Conservation (phyloP, 1,140 invertebrate genomes). For the Galleria mellonella region DNA sequence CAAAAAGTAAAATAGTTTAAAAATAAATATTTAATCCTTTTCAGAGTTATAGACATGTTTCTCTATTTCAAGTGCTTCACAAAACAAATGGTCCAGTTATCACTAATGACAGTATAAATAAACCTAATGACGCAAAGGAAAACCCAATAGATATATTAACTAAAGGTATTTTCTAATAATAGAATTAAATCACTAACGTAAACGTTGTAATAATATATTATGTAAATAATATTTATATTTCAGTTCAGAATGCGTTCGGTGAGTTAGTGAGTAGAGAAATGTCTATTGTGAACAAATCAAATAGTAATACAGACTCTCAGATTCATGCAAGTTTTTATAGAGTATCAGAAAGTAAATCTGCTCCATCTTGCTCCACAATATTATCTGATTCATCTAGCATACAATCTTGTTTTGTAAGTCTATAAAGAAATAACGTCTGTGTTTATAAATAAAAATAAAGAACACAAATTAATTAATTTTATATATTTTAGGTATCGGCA, state of each 20-base stretch:
- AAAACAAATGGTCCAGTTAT: slow-evolving; percentile 38
- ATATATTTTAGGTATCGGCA: too few relatives aligned
- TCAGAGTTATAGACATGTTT: slow-evolving; percentile 48
- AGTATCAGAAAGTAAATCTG: slow-evolving; percentile 18
- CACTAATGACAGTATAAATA: slow-evolving; percentile 12
- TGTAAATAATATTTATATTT: slow-evolving; percentile 13
- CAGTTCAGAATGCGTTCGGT: slow-evolving; percentile 50
- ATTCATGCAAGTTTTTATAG: slow-evolving; percentile 36
- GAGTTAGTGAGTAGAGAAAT: slow-evolving; percentile 49
- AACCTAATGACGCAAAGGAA: slow-evolving; percentile 22
- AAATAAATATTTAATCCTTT: slow-evolving; percentile 11
- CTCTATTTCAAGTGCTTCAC: slow-evolving; percentile 55
- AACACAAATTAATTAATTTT: too few relatives aligned
- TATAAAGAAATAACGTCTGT: too few relatives aligned
- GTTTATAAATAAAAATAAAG: too few relatives aligned
- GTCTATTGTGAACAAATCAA: slow-evolving; percentile 28
- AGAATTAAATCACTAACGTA: background rate
- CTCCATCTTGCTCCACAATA: slow-evolving; percentile 20
- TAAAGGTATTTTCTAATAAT: slow-evolving; percentile 35
- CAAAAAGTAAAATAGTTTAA: background rate
- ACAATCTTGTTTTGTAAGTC: slow-evolving; percentile 28
- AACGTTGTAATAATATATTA: too few relatives aligned
- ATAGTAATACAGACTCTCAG: slow-evolving; percentile 7
- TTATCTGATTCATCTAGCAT: slow-evolving; percentile 19
- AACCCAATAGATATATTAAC: slow-evolving; percentile 46